Base-by-base conservation (phyloP, 2,113 vertebrate genomes). In the Haemorhous mexicanus region DNA sequence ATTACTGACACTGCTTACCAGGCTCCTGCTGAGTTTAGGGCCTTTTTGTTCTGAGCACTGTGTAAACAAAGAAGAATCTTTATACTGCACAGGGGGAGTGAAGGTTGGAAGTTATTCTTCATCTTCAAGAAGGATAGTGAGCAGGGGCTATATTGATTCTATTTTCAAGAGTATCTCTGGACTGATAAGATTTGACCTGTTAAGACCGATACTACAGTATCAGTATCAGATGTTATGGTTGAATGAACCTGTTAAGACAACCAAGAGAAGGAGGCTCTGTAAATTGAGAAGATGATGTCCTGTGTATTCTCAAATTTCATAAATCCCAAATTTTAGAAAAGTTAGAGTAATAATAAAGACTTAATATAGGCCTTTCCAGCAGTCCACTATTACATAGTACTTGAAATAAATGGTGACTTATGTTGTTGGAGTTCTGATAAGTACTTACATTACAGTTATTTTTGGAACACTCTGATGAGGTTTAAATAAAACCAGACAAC, bases 391-490 rank as follows among this genome's bases (percentile, higher is more conserved):
- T 93, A 56, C 68, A 39, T 28, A 61, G 87, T 69, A 84, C 58
- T 91, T 84, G 70, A 93, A 94, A 91, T 82, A 89, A 94, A 93
- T 13, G 35, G 87, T 95, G 82, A 79, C 43, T 88, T 90, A 80
- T 5, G 30, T 72, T 94, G 43, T 64, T 94, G 70, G 37, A 88
- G 13, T 84, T 86, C 77, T 90, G 76, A 61, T 94, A 87, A 95
- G 50, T 84, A 75, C 92, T 85, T 95, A 67, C 44, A 87, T 89
- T 94, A 37, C 16, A 84, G 84, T 84, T 97, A 85, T 93, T 90
- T 90, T 89, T 96, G 81, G 91, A 93, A 80, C 46, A 80, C 21
- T 88, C 67, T 59, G 49, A 53, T 89, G 80, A 92, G 35, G 35
- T 63, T 76, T 94, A 84, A 77, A 72, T 93, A 75, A 95, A 93